Percentiles rank a stretch among this genome's conserved stretches.
Conservation (phyloP, 2,113 vertebrate species). For the Bubalus kerabau region DNA sequence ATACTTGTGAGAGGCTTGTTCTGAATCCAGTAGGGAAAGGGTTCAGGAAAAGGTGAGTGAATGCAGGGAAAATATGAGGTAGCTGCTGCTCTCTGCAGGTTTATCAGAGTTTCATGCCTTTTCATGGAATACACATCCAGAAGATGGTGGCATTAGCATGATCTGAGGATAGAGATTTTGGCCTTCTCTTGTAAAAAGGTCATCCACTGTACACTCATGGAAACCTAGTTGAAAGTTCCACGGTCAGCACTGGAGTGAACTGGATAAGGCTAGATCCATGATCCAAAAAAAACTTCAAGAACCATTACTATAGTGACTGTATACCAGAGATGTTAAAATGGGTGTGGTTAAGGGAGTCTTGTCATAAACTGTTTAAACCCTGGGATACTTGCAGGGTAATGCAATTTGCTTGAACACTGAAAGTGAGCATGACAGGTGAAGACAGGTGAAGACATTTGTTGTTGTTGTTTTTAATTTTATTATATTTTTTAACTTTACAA, state of each 20-base stretch:
- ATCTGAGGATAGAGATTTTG: neutral
- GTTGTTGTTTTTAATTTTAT: no score
- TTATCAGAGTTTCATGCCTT: neutral
- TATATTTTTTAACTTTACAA: no score
- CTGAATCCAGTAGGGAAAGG: neutral
- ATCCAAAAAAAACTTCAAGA: neutral
- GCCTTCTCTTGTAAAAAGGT: neutral
- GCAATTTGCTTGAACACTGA: neutral
- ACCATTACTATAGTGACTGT: neutral
- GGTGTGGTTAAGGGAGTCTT: neutral
- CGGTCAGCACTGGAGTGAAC: neutral
- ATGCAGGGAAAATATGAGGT: neutral
- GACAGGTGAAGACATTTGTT: neutral
- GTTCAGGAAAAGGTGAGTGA: neutral
- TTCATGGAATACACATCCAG: neutral
- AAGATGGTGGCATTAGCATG: neutral
- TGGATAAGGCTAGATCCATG: neutral
- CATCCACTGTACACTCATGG: neutral
- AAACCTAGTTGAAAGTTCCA: neutral
- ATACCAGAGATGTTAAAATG: neutral
- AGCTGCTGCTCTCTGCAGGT: neutral
- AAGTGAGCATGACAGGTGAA: neutral
- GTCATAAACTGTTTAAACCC: neutral
- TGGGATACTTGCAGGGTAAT: neutral
- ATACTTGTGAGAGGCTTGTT: rapidly evolving